Conservation (phyloP, 2,888 invertebrate genomes). For the Podotricha telesiphe region DNA sequence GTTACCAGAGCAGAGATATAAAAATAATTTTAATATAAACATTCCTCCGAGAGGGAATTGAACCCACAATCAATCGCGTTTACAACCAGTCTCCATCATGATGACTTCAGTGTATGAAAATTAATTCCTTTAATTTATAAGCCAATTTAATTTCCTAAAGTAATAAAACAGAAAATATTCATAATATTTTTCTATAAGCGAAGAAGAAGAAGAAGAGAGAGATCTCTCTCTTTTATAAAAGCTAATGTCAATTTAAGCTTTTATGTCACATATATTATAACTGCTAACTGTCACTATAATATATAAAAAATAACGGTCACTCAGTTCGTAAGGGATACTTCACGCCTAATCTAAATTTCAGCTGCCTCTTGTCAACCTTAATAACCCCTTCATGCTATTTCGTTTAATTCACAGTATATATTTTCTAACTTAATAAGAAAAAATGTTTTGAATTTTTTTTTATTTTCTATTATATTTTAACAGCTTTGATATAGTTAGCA, state of each 20-base stretch:
- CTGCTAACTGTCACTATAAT: background rate
- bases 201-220: no score
- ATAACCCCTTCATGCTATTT: constrained; percentile 6
- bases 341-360: background rate
- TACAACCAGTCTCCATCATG: no score
- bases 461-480: background rate
- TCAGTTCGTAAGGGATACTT: constrained; percentile 9
- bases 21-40: no score
- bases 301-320: constrained; percentile 14
- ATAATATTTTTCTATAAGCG: no score
- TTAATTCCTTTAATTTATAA: no score
- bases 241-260: background rate
- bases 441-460: background rate
- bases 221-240: background rate
- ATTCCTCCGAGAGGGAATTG: no score
- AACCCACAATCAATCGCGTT: no score
- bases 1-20: no score
- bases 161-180: no score
- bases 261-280: background rate
- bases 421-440: background rate
- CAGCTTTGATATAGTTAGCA: no score
- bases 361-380: background rate
- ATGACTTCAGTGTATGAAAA: no score
- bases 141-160: no score
- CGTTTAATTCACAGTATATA: background rate